These are phyloP conservation scores for Patella vulgata DNA, from an alignment of 1,140 invertebrate species.

Conservation along the genomic window DNA sequence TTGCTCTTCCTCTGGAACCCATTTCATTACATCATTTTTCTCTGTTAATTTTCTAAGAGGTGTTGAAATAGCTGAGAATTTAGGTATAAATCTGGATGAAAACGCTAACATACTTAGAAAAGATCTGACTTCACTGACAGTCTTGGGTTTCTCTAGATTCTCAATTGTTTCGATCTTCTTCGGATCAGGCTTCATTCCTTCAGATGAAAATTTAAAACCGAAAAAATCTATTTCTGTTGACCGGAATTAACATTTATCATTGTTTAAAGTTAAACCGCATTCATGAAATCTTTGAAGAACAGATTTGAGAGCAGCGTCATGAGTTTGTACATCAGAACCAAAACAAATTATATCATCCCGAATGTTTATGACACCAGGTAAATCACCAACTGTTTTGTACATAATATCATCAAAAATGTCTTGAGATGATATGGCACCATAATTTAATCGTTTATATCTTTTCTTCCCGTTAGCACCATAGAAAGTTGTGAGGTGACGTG, in stretches of 20 bases:
- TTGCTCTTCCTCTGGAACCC: slow-evolving; percentile 22
- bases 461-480: too few species aligned
- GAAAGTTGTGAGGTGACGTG: too few species aligned
- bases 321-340: too few species aligned
- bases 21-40: slow-evolving; percentile 28
- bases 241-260: slow-evolving; percentile 32
- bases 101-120: slow-evolving; percentile 41
- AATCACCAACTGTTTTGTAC: too few species aligned
- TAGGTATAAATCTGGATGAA: slow-evolving; percentile 27
- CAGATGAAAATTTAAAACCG: slow-evolving; percentile 25
- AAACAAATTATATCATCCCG: too few species aligned
- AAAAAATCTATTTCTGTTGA: slow-evolving; percentile 22
- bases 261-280: slow-evolving; percentile 31
- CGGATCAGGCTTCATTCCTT: slow-evolving; percentile 31
- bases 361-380: too few species aligned
- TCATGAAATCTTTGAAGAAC: slow-evolving; percentile 11
- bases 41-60: slow-evolving; percentile 34
- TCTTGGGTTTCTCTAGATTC: slow-evolving; percentile 12
- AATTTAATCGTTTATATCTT: too few species aligned
- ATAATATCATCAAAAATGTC: too few species aligned
- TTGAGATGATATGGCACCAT: too few species aligned
- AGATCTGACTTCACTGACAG: slow-evolving; percentile 29
- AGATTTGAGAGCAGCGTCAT: too few species aligned
- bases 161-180: slow-evolving; percentile 60
- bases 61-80: slow-evolving; percentile 31